These are phyloP conservation scores for Macrotus californicus DNA, from an alignment of 2,113 vertebrate genomes.

Conservation along the genomic window DNA sequence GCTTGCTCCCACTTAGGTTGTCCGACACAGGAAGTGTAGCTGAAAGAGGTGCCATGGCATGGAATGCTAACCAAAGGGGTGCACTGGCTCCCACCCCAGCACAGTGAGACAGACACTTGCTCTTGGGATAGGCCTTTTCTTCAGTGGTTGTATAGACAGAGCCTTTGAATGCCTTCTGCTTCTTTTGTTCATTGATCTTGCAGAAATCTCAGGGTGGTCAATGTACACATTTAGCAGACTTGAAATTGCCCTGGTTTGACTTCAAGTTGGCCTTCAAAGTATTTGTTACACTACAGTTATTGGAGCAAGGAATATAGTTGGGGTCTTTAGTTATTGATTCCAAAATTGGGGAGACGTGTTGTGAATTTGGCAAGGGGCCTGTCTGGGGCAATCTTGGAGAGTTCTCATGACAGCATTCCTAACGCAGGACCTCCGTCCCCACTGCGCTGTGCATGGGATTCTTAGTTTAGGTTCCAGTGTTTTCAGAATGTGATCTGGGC, in stretches of 20 bases:
- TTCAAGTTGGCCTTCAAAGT: slow-evolving; percentile 23
- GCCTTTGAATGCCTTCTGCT: not conserved
- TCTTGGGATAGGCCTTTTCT: not conserved
- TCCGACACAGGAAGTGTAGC: not conserved
- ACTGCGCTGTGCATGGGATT: slow-evolving; percentile 33
- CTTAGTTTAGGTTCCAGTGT: slow-evolving; percentile 52
- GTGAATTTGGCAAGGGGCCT: slow-evolving; percentile 57
- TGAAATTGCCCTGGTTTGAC: not conserved
- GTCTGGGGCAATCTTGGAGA: slow-evolving; percentile 52
- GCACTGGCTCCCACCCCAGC: rapidly evolving
- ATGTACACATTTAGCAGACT: not conserved
- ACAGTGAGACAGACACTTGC: not conserved
- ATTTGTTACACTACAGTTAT: slow-evolving; percentile 48
- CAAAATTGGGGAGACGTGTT: slow-evolving; percentile 49
- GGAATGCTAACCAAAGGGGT: not conserved
- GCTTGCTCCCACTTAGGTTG: not conserved
- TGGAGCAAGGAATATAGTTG: slow-evolving; percentile 51
- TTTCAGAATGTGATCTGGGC: slow-evolving; percentile 47
- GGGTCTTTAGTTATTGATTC: slow-evolving; percentile 47
- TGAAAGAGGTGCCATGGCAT: rapidly evolving
- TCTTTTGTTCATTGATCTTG: not conserved
- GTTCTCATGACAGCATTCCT: slow-evolving; percentile 42
- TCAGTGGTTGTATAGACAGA: rapidly evolving
- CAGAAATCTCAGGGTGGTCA: not conserved
- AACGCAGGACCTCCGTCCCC: slow-evolving; percentile 35